Base-by-base conservation (phyloP, 2,888 invertebrate species). In the Tetanocera ferruginea region DNA sequence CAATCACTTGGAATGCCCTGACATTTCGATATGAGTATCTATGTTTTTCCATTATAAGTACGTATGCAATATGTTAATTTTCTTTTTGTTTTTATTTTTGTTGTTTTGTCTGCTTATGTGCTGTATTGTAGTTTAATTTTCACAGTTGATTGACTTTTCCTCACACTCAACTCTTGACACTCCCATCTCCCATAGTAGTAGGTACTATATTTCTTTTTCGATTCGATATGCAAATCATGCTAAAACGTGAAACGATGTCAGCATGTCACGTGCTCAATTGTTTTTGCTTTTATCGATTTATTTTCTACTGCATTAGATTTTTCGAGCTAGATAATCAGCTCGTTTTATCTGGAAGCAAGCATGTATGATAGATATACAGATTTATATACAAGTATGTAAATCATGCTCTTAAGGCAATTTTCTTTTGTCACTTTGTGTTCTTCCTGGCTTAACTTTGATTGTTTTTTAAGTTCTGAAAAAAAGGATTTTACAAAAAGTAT, bases 91-190 rank as follows among this genome's bases (percentile, higher is more conserved):
- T 60, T 25, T 64, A 51, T 49, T 64, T 25, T 37, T 74, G 8
- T 66, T n/a, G n/a, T 19, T 51, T 57, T 31, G 14, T 60, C 19
- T 3, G 23, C 23, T 25, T n/a, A 60, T 60, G 19, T 51, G n/a
- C n/a, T 51, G 62, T 62, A 8, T 51, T 70, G 49, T n/a, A 25
- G 23, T 28, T 67, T 17, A 31, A 72, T 78, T 75, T 78, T 78
- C 57, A 23, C 75, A 75, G 75, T 70, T 75, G 75, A 75, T 67
- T 73, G 77, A 66, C 52, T 78, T 70, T 37, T 19, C 23, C 14
- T 49, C 19, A 57, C 6, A n/a, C n/a, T n/a, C n/a, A n/a, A n/a
- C 57, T n/a, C 57, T 23, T 19, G 3, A 17, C 8, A 3, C 19
- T 3, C 23, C 57, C 19, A 19, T 28, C 23, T 11, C 14, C 17